Conservation (phyloP, 2,113 vertebrate species). For the Pelodiscus sinensis region DNA sequence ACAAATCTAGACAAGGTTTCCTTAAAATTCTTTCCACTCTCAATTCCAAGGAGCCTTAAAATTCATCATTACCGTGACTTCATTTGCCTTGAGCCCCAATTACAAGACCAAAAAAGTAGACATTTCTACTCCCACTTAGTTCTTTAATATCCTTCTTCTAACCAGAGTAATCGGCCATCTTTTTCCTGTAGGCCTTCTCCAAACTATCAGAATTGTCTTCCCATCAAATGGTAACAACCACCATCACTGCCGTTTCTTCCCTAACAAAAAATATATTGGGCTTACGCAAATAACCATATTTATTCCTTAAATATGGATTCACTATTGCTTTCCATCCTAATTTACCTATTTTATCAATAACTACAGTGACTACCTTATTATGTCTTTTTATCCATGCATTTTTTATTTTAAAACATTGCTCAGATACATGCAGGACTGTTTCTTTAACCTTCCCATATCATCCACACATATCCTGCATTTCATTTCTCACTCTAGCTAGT, state of each 20-base stretch:
- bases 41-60: neutral
- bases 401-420: neutral
- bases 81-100: neutral
- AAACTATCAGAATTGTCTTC: too few species aligned
- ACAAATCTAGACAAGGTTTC: too few species aligned
- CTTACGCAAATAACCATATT: too few species aligned
- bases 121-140: too few species aligned
- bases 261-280: neutral
- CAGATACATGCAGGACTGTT: neutral
- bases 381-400: neutral
- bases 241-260: too few species aligned
- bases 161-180: neutral
- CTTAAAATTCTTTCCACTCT: neutral
- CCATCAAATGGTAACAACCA: too few species aligned
- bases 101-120: neutral
- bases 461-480: too few species aligned
- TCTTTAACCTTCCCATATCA: neutral
- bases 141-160: neutral
- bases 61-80: neutral
- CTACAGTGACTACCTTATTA: neutral
- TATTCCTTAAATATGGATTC: neutral
- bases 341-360: neutral
- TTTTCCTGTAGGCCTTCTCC: neutral
- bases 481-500: fast-evolving
- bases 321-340: neutral